These are phyloP conservation scores for Pandemis cinnamomeana DNA, from an alignment of 2,888 invertebrate species.

Conservation along the genomic window DNA sequence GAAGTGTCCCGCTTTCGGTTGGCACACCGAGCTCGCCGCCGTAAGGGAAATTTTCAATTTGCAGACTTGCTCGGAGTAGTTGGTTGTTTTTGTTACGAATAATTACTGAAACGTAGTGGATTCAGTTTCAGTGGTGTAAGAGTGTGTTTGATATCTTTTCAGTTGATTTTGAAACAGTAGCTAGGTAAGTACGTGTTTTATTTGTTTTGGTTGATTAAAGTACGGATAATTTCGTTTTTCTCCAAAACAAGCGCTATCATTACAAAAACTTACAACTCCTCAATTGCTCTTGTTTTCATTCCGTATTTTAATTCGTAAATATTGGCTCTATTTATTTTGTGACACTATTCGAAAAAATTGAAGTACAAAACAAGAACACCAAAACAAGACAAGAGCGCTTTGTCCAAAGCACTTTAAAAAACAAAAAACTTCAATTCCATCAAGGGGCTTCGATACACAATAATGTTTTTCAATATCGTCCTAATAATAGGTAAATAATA, in stretches of 20 bases:
- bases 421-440: neutral
- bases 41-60: conserved; percentile 43
- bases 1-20: conserved; percentile 49
- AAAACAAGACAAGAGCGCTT: conserved; percentile 6
- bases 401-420: neutral
- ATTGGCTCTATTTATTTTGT: neutral
- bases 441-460: neutral
- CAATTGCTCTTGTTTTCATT: neutral
- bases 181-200: neutral
- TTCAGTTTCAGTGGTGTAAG: neutral
- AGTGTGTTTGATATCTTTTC: neutral
- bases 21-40: conserved; percentile 26
- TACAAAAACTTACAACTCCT: conserved; percentile 6
- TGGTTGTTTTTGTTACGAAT: conserved; percentile 19
- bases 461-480: neutral
- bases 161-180: neutral
- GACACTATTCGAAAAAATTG: neutral
- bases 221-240: neutral
- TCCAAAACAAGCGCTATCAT: neutral
- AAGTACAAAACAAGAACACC: neutral
- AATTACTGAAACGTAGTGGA: conserved; percentile 20
- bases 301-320: neutral
- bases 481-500: conserved; percentile 8
- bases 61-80: conserved; percentile 28
- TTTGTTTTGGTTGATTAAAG: neutral